phyloP scores from a whole-genome alignment of 2,113 vertebrate species.

The Maccullochella peelii region DNA sequence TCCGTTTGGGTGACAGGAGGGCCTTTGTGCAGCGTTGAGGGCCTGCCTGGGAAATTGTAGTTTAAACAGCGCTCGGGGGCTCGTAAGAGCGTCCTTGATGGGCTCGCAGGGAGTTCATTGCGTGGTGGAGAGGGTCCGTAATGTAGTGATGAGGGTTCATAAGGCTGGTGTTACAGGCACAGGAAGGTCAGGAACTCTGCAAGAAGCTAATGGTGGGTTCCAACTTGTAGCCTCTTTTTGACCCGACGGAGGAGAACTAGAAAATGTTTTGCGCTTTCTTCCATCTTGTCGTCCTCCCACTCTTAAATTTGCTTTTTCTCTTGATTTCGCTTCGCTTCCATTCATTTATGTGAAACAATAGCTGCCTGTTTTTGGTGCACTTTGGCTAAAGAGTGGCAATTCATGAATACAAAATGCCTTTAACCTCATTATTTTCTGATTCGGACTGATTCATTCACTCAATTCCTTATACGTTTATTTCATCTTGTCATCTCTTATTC shows the following conservation, averaged over 20 bases:
- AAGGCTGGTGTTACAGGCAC: constrained; percentile 63
- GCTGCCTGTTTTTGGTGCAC: not conserved
- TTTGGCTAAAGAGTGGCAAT: constrained; percentile 7
- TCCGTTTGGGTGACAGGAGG: constrained; percentile 66
- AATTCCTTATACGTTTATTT: not conserved
- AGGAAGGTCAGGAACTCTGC: constrained; percentile 63
- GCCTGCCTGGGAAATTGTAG: constrained; percentile 68
- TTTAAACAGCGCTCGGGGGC: constrained; percentile 65
- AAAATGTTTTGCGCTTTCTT: not conserved
- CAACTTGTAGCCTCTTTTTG: constrained; percentile 31
- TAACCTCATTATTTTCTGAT: constrained; percentile 30
- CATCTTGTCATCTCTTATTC: constrained; percentile 32
- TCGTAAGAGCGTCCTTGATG: constrained; percentile 66
- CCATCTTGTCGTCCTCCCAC: not conserved
- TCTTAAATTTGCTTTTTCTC: not conserved
- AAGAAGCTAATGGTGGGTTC: constrained; percentile 23
- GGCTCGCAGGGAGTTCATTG: constrained; percentile 72
- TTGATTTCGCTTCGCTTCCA: constrained; percentile 4
- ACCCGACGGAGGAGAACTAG: constrained; percentile 27
- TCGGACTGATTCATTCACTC: constrained; percentile 23
- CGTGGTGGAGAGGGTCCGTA: constrained; percentile 42
- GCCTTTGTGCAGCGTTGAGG: constrained; percentile 50
- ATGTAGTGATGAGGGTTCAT: constrained; percentile 67
- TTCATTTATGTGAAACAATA: not conserved
- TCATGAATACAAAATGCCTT: not conserved